Evolutionary conservation across 64 coral and sea anemone genomes (phyloP), one percentile per base, ranked within the genome.

Genomic region (Acropora yongei): DNA sequence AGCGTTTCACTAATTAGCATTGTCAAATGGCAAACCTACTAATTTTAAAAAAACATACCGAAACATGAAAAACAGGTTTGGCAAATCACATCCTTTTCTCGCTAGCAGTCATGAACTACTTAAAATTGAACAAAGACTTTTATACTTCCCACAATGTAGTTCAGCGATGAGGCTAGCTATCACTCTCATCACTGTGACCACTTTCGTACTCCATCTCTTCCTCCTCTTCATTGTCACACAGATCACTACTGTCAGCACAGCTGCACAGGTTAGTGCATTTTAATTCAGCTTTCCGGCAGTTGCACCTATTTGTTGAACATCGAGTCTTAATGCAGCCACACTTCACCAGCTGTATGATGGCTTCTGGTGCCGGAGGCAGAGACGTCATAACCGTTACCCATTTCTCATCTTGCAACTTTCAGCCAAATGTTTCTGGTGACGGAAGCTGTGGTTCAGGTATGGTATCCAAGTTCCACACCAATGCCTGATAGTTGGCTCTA

Each of bases 181-280:
- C 20, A 2, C 2, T 61, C 3, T 47, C 80, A n/a, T 82, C 82
- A 85, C 30, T 30, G 30, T 30, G 30, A 30, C 30, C 30, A 46
- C 83, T 71, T 49, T 86, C 63, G 20, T 86, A 44, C 0, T 86
- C 61, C 44, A 47, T 72, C 12, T 72, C 65, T 2, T 72, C 66
- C 17, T 72, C 66, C 14, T 47, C 65, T 19, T 86, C 61, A 72
- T 86, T 48, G 8, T 69, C 83, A 86, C 83, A 86, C 10, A 17
- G 47, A 47, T 87, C 67, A 44, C 7, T 49, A 78, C 16, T 42
- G 3, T 63, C 75, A 6, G 50, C 50, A 53, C 58, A 63, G 58
- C 58, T 63, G 58, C 4, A 63, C 8, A 63, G 58, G 12, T 63
- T 13, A 13, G 58, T 63, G 58, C 58, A 63, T 63, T 63, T 63